phyloP scores from a whole-genome alignment of 2,888 invertebrate species.

The Patella pellucida region DNA sequence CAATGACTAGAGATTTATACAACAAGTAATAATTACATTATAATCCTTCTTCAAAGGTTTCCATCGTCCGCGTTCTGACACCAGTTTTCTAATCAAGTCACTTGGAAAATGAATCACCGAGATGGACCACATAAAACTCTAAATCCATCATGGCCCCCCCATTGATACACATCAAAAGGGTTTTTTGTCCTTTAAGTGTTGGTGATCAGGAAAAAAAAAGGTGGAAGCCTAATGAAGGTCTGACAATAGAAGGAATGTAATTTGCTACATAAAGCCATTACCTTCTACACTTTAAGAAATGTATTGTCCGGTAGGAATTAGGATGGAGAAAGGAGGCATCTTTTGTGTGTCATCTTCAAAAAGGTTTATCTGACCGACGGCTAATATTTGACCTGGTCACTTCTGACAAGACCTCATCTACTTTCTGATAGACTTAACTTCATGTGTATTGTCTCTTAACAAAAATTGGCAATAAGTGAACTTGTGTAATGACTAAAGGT shows the following conservation, averaged over 20 bases:
- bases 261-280: conserved; percentile 2
- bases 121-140: background rate
- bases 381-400: conserved; percentile 1
- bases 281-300: background rate
- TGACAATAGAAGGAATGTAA: background rate
- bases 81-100: background rate
- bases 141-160: background rate
- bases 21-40: background rate
- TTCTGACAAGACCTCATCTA: background rate
- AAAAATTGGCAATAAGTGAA: no score
- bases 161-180: background rate
- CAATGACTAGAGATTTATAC: no score
- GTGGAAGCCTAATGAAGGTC: background rate
- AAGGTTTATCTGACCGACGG: background rate
- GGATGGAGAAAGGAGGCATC: background rate
- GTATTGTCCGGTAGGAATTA: background rate
- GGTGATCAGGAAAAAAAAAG: conserved; percentile 2
- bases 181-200: conserved; percentile 3
- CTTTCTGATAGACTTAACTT: no score
- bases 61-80: background rate
- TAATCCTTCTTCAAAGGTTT: background rate
- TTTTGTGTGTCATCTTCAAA: conserved; percentile 5
- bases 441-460: no score
- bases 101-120: background rate
- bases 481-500: no score